A percentile compares a stretch with the other conserved stretches of the same genome.
phyloP scores from a whole-genome alignment of 2,888 invertebrate genomes.

The Trissolcus japonicus region DNA sequence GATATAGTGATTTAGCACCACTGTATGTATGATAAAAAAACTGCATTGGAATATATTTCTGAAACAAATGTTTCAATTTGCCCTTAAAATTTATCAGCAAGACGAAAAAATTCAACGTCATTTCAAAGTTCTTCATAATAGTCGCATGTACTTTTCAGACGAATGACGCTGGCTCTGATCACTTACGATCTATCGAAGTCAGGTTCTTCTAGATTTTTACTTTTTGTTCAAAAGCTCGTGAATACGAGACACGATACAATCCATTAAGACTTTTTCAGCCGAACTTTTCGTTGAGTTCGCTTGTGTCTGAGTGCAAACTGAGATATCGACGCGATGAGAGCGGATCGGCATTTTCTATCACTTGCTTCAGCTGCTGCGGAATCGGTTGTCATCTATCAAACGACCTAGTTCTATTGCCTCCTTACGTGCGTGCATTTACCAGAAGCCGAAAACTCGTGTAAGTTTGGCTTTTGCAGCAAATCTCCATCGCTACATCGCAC shows the following conservation, averaged over 20 bases:
- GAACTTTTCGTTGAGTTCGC: constrained; percentile 66
- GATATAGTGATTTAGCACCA: too few relatives aligned
- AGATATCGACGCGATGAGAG: constrained; percentile 64
- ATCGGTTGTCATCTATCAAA: constrained; percentile 45
- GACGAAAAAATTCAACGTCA: constrained; percentile 15
- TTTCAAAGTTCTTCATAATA: constrained; percentile 40
- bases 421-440: constrained; percentile 48
- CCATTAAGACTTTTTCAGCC: constrained; percentile 72
- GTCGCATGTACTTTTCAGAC: constrained; percentile 33
- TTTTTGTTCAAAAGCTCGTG: constrained; percentile 60
- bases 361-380: constrained; percentile 6
- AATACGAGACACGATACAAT: constrained; percentile 68
- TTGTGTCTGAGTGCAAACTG: constrained; percentile 66
- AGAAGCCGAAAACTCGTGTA: constrained; percentile 52
- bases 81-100: constrained; percentile 16
- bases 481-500: constrained; percentile 2
- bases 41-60: not conserved
- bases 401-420: constrained; percentile 54
- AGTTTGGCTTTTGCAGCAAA: constrained; percentile 34
- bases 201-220: constrained; percentile 54
- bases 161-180: constrained; percentile 50
- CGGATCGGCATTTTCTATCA: constrained; percentile 50
- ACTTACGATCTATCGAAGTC: constrained; percentile 32
- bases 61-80: constrained; percentile 13
- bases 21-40: not conserved